Percentiles rank a stretch among this genome's conserved stretches.
Conservation (phyloP, 2,113 vertebrate species). For the Cyrtonyx montezumae region DNA sequence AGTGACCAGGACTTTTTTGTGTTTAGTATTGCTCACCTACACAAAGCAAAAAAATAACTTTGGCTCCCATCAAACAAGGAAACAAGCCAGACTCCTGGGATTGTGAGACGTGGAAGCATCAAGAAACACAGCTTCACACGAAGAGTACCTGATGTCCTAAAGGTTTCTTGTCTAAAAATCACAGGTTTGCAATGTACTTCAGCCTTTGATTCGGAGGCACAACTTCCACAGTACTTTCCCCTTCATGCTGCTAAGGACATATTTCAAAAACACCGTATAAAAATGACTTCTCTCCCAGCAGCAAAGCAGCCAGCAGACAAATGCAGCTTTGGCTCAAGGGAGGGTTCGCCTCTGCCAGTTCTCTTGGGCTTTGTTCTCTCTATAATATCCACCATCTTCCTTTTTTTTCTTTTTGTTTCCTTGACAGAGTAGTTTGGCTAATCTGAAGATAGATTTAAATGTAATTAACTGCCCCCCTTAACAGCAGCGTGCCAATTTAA, state of each 20-base stretch:
- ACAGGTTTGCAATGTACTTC: not conserved
- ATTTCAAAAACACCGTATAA: slow-evolving; percentile 27
- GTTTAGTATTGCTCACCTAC: not conserved
- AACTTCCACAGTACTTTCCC: not conserved
- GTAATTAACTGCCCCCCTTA: slow-evolving; percentile 70
- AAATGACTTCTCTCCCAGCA: slow-evolving; percentile 44
- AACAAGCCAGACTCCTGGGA: not conserved
- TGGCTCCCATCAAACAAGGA: not conserved
- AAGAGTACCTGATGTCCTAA: not conserved
- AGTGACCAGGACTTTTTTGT: not conserved
- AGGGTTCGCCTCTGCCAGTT: not conserved
- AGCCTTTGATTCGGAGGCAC: not conserved
- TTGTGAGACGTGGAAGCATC: not conserved
- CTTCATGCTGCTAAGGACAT: not conserved
- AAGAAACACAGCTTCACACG: not conserved
- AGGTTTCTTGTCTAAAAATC: not conserved
- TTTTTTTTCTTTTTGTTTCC: slow-evolving; percentile 6
- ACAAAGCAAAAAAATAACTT: not conserved
- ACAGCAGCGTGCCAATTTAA: slow-evolving; percentile 62
- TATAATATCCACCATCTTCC: slow-evolving; percentile 34
- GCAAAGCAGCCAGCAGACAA: slow-evolving; percentile 46
- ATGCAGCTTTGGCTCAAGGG: not conserved
- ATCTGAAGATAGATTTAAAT: slow-evolving; percentile 70
- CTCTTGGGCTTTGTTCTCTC: slow-evolving; percentile 10
- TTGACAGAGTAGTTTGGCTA: slow-evolving; percentile 58